Percentiles rank a stretch among this genome's conserved stretches.
These are phyloP conservation scores for Rhodinocichla rosea DNA, from an alignment of 2,113 vertebrate genomes.

Conservation along the genomic window DNA sequence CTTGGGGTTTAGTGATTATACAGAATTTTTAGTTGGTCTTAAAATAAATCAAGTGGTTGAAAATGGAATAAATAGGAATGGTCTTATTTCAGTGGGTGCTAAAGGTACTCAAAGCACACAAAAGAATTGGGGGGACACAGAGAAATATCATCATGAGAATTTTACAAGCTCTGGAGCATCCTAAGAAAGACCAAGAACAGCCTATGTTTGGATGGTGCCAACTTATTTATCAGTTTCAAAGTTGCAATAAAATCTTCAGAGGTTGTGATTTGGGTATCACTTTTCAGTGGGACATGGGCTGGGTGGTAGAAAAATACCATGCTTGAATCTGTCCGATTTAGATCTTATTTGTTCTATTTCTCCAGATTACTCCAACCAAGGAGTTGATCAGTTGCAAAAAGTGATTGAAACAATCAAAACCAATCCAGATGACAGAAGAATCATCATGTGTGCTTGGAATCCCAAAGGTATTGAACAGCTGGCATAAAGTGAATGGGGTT, in stretches of 20 bases:
- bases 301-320: background rate
- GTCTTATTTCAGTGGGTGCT: background rate
- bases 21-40: background rate
- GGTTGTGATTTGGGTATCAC: background rate
- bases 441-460: slow-evolving; percentile 98
- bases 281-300: background rate
- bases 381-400: slow-evolving; percentile 93
- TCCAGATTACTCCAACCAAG: slow-evolving; percentile 91
- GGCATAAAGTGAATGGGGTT: background rate
- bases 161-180: background rate
- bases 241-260: background rate
- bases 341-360: background rate
- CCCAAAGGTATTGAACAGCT: slow-evolving; percentile 78
- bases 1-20: background rate
- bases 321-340: background rate
- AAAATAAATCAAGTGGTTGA: background rate
- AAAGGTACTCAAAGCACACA: background rate
- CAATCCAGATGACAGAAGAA: slow-evolving; percentile 93
- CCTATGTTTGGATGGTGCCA: background rate
- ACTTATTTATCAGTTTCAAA: background rate
- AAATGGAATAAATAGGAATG: background rate
- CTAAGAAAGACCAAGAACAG: background rate
- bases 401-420: slow-evolving; percentile 90
- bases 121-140: accelerated
- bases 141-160: background rate